Evolutionary conservation across 1,140 invertebrate species (phyloP), one percentile per base, ranked within the genome.

Genomic region (Neodiprion virginianus): DNA sequence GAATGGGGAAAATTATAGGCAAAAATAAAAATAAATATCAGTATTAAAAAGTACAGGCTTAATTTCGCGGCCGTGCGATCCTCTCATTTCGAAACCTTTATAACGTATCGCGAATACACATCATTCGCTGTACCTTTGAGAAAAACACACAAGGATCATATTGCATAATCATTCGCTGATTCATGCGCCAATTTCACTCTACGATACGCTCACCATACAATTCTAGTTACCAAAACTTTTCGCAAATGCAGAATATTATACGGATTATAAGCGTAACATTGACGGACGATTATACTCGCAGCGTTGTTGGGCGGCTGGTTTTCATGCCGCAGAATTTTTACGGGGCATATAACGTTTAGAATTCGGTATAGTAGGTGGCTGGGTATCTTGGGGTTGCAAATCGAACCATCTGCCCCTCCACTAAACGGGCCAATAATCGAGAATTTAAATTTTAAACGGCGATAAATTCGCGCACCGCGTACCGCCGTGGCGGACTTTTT

Each of bases 341-440:
- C 53, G 53, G 53, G 53, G 53, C 53, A 17, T 61, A 61, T 61
- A 61, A 61, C 53, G 8, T 12, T 61, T 61, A 61, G 53, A 8
- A 61, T 61, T 17, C 53, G n/a, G 53, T 61, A 61, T 61, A 40
- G 28, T 40, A 40, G 28, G 28, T 40, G 28, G 28, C 28, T 40
- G 28, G 28, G 28, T 40, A 40, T 17, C 0, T 61, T 61, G n/a
- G 53, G 53, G 53, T 61, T 14, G 53, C 53, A 61, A 61, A 61
- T 61, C 53, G 53, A 61, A 61, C 53, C 53, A 61, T 61, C 48
- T 21, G 74, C 78, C 79, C 78, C 72, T 76, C 76, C 70, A 50
- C 75, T 79, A 75, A 79, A 81, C 72, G 72, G 49, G 49, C 71
- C 80, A 79, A 81, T 81, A 79, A 81, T 81, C 80, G 75, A 48